phyloP scores from a whole-genome alignment of 2,888 invertebrate species.

The Phrixothrix hirtus region DNA sequence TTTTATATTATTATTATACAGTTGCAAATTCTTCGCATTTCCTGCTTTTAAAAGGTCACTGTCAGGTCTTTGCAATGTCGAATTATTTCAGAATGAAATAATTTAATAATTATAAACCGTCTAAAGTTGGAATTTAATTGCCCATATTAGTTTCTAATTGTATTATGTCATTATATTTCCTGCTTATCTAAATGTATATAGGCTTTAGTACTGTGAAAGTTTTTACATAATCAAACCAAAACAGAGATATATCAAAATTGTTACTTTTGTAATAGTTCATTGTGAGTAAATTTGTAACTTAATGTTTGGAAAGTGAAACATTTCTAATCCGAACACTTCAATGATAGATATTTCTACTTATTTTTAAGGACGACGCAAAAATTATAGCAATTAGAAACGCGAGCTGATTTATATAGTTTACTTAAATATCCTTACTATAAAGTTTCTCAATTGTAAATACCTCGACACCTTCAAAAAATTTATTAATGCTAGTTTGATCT shows the following conservation, averaged over 20 bases:
- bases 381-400: too few species aligned
- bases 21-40: conserved; percentile 15
- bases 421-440: too few species aligned
- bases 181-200: conserved; percentile 24
- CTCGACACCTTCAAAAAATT: too few species aligned
- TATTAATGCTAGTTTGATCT: too few species aligned
- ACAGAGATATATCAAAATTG: conserved; percentile 11
- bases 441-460: too few species aligned
- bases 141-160: conserved; percentile 19
- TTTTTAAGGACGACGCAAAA: too few species aligned
- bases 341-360: too few species aligned
- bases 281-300: conserved; percentile 4
- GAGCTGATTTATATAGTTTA: too few species aligned
- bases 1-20: conserved; percentile 16
- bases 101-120: too few species aligned
- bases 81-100: background rate
- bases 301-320: conserved; percentile 2
- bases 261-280: conserved; percentile 5
- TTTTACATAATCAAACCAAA: conserved; percentile 22
- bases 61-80: conserved; percentile 8
- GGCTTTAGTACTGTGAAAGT: conserved; percentile 24
- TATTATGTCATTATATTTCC: conserved; percentile 25
- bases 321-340: too few species aligned
- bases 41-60: conserved; percentile 18
- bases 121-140: too few species aligned